These are phyloP conservation scores for Eremophila alpestris DNA, from an alignment of 2,797 vertebrate genomes.

Conservation along the genomic window DNA sequence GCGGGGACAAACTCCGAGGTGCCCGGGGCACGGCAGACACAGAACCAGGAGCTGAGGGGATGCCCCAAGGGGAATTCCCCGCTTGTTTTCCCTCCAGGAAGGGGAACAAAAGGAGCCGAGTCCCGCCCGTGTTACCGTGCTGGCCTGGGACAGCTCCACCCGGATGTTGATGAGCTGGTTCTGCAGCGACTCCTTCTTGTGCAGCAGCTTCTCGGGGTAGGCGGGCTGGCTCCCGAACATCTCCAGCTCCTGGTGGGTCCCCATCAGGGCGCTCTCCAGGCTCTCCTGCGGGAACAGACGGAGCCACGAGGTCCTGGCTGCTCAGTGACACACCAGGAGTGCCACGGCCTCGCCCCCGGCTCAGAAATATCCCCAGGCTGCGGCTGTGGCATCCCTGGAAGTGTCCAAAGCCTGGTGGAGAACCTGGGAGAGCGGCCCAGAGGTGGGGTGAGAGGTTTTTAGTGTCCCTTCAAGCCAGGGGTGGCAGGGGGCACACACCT, in stretches of 20 bases:
- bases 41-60: not conserved
- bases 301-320: not conserved
- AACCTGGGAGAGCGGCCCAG: fast-evolving
- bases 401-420: not conserved
- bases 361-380: not conserved
- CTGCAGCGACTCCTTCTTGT: slow-evolving; percentile 93
- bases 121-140: slow-evolving; percentile 81
- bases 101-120: not conserved
- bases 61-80: too few species aligned
- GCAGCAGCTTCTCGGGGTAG: slow-evolving; percentile 87
- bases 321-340: fast-evolving
- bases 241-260: slow-evolving; percentile 95
- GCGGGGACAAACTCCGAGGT: not conserved
- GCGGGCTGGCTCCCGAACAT: slow-evolving; percentile 86
- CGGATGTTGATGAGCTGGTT: slow-evolving; percentile 95
- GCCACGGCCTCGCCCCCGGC: not conserved
- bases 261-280: slow-evolving; percentile 91
- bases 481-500: not conserved
- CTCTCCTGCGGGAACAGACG: slow-evolving; percentile 78
- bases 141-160: slow-evolving; percentile 93
- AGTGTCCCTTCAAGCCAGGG: not conserved
- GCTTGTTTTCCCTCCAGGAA: too few species aligned
- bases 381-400: fast-evolving
- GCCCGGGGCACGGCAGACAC: fast-evolving
- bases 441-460: fast-evolving